Base-by-base conservation (phyloP, 2,113 vertebrate species). In the Thamnophis sirtalis region DNA sequence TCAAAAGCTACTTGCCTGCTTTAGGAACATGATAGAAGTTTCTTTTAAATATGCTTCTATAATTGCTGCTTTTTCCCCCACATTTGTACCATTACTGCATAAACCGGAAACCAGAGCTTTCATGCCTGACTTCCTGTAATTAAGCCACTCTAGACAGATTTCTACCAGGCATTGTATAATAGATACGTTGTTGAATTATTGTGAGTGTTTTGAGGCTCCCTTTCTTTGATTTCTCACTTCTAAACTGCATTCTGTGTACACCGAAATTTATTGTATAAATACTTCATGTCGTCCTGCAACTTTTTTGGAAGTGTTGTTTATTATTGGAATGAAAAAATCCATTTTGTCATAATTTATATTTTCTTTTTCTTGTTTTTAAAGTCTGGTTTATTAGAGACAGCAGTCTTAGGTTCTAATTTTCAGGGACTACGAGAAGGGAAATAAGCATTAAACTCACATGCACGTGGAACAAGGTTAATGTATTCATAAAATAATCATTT, bases 101-200 rank as follows among this genome's bases (percentile, higher is more conserved):
- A 97, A 94, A 90, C 97, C 95, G 97, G 98, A 98, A 98, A 98
- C 97, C 97, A 95, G 98, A 94, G 97, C 98, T 98, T 98, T 98
- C 98, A 97, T 98, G 98, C 98, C 97, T 97, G 96, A 98, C 97
- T 99, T 99, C 98, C 98, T 99, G 98, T 98, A 98, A 98, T 98
- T 99, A 98, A 98, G 98, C 98, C 97, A 94, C 95, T 96, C 93
- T 92, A 92, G 93, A 97, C 96, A 96, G 94, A 95, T 96, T 96
- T 96, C 91, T 93, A 94, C 87, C 92, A 93, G 94, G 96, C 91
- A 92, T 51, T 94, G 95, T 94, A 96, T 94, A 96, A 95, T 94
- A 94, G 93, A 50, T 38, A 90, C 92, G 94, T 93, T 97, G 95
- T 96, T 95, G 95, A 93, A 93, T 68, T 87, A 91, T 85, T 91